Conservation (phyloP, 2,113 vertebrate species). For the Serinus canaria region DNA sequence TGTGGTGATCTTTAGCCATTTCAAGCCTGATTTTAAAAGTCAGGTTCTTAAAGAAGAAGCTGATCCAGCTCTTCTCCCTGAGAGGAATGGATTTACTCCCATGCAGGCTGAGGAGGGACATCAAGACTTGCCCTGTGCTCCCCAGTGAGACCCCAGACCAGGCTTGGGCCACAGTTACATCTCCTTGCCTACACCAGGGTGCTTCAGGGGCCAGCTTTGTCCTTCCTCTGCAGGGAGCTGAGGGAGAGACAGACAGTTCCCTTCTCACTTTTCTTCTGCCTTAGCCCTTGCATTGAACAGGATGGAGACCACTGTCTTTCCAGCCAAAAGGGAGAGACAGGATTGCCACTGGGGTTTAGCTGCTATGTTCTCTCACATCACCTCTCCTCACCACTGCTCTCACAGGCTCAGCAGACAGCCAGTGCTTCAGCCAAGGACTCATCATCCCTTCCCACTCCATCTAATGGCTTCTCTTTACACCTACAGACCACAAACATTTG, state of each 20-base stretch:
- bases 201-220: not conserved
- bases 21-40: not conserved
- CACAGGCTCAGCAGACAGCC: not conserved
- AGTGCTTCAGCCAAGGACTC: not conserved
- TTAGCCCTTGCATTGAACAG: not conserved
- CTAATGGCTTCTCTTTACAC: conserved; percentile 12
- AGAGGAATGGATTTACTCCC: not conserved
- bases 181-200: not conserved
- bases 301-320: not conserved
- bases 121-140: not conserved
- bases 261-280: not conserved
- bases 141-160: not conserved
- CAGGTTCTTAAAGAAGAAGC: not conserved
- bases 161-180: not conserved
- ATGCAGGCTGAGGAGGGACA: not conserved
- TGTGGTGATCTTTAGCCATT: not conserved
- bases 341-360: not conserved
- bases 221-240: not conserved
- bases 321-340: not conserved
- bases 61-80: not conserved
- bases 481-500: conserved; percentile 47
- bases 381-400: not conserved
- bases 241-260: not conserved
- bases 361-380: rapidly evolving
- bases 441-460: not conserved